phyloP scores from a whole-genome alignment of 2,113 vertebrate genomes.

The Mirza zaza region DNA sequence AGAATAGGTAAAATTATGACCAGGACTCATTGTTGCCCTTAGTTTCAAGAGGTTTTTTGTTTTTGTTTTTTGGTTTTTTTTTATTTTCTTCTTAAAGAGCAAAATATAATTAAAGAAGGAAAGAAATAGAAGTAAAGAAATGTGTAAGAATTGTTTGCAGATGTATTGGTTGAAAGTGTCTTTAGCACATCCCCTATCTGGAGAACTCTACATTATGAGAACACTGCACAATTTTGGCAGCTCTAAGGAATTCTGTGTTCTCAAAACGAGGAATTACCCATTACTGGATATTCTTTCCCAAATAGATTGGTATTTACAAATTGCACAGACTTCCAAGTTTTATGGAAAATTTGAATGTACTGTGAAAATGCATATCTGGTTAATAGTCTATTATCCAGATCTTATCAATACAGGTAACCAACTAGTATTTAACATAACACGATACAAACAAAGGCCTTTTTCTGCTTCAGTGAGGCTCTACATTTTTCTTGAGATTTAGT shows the following conservation, averaged over 20 bases:
- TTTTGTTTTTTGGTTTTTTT: background rate
- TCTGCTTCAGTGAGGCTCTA: background rate
- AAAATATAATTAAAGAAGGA: background rate
- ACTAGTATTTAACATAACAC: slow-evolving; percentile 4
- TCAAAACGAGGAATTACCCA: background rate
- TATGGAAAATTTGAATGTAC: slow-evolving; percentile 21
- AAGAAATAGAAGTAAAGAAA: background rate
- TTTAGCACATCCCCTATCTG: background rate
- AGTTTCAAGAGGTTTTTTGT: background rate
- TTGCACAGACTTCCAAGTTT: slow-evolving; percentile 12
- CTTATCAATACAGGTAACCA: background rate
- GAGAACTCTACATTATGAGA: background rate
- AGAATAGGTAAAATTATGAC: slow-evolving; percentile 11
- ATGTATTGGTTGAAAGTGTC: background rate
- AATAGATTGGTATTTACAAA: background rate
- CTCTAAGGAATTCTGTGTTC: background rate
- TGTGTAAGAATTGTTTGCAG: background rate
- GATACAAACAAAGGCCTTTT: background rate
- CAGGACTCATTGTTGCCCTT: slow-evolving; percentile 1
- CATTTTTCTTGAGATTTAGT: slow-evolving; percentile 23
- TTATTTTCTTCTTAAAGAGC: background rate
- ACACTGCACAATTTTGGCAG: background rate
- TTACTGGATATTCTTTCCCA: background rate
- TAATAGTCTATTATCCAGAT: slow-evolving; percentile 24
- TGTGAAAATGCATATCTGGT: slow-evolving; percentile 14